A percentile compares a stretch with the other conserved stretches of the same genome.
phyloP scores from a whole-genome alignment of 2,888 invertebrate species.

The Chrysopilus asiliformis region DNA sequence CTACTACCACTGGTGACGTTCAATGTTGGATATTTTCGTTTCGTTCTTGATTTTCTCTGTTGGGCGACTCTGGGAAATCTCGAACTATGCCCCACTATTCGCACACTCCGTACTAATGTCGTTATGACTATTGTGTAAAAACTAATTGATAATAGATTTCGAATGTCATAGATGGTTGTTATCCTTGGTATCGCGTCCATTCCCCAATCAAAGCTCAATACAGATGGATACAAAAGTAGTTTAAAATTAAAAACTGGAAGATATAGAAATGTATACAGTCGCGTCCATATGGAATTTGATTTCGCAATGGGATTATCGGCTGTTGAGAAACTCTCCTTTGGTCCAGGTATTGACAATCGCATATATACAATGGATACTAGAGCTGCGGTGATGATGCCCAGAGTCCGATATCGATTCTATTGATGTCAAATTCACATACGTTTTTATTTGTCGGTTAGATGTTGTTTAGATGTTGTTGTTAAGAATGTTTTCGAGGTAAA shows the following conservation, averaged over 20 bases:
- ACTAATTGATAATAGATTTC: slow-evolving; percentile 61
- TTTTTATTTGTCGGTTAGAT: too few relatives aligned
- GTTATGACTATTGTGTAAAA: slow-evolving; percentile 50
- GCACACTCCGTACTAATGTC: slow-evolving; percentile 25
- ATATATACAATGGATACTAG: slow-evolving; percentile 57
- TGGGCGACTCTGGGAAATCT: slow-evolving; percentile 11
- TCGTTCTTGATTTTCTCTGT: slow-evolving; percentile 32
- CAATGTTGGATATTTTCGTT: slow-evolving; percentile 21
- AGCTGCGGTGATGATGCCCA: slow-evolving; percentile 52
- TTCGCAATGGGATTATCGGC: slow-evolving; percentile 96
- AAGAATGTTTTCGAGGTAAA: too few relatives aligned
- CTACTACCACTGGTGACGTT: neutral
- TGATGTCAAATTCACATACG: too few relatives aligned
- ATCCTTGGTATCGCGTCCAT: slow-evolving; percentile 93
- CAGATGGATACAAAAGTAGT: slow-evolving; percentile 72
- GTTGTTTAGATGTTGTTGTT: too few relatives aligned
- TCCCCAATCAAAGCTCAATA: slow-evolving; percentile 96
- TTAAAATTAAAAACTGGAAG: slow-evolving; percentile 84
- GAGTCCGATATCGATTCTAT: slow-evolving; percentile 57
- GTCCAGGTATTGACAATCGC: slow-evolving; percentile 64
- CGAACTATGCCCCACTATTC: slow-evolving; percentile 10
- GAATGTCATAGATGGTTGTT: slow-evolving; percentile 57
- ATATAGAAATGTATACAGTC: slow-evolving; percentile 81
- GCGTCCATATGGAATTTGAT: slow-evolving; percentile 62
- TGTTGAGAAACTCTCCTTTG: slow-evolving; percentile 62